Evolutionary conservation across 2,888 invertebrate species (phyloP), one percentile per base, ranked within the genome.

Genomic region (Drosophila eohydei): DNA sequence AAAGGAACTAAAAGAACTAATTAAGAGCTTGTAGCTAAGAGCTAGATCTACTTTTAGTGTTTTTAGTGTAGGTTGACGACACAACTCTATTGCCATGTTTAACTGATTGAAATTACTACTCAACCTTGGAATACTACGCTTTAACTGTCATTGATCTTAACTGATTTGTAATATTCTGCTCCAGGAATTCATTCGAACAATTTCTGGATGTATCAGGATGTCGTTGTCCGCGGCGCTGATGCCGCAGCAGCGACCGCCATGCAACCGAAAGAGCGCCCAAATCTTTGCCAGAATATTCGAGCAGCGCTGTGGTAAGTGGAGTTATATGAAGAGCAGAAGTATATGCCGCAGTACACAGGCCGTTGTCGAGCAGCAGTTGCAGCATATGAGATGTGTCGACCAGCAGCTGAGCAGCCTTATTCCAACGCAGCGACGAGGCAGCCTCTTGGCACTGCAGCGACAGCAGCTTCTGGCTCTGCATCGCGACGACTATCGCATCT

Each of bases 401-500:
- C 54, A 50, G 14, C 40, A 54, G 14, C 30, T 50, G n/a, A 62
- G 57, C 60, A 30, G 34, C 43, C 21, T 38, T 26, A 36, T 59
- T 51, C 52, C 56, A 32, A 60, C 44, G 41, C 64, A 61, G 12
- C 61, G 26, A 48, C 43, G 55, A 9, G 40, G 68, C 38, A 65
- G 57, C 14, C 36, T 63, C 12, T 4, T 69, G 55, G 43, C 55
- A 1, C 26, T 56, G 36, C 78, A 66, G 50, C 61, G 40, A 28
- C 59, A 66, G 32, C 62, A 71, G 21, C 12, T 52, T 11, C 51
- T 69, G 28, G 40, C 44, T 0, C 21, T 51, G 48, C 51, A 48
- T 5, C 30, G 46, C 14, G 74, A 81, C 48, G 89, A 90, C 16
- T 90, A 77, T 69, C 80, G 75, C 67, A 80, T 88, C 55, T 91